Evolutionary conservation across 2,113 vertebrate genomes (phyloP).

Genomic region (Sylvicapra grimmia): DNA sequence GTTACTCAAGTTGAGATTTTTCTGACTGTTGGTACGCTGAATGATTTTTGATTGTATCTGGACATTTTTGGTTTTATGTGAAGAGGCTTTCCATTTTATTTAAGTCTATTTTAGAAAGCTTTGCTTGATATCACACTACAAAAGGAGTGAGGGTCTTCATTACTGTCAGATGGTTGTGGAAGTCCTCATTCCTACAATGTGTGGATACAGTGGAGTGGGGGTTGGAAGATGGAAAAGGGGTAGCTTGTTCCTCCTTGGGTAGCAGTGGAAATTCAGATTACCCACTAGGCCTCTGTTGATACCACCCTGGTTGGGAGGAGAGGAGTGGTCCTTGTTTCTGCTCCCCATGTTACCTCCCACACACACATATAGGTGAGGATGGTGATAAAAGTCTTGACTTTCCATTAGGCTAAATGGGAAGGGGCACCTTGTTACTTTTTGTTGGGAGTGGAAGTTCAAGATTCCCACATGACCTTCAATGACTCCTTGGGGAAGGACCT

Average conservation of each 20-base stretch:
- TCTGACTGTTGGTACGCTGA: neutral
- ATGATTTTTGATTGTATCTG: neutral
- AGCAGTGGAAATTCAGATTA: neutral
- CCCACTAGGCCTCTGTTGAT: neutral
- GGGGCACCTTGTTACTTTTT: neutral
- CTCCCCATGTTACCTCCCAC: neutral
- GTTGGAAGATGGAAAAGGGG: neutral
- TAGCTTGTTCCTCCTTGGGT: neutral
- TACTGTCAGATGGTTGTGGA: neutral
- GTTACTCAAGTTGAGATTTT: neutral
- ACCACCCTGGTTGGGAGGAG: neutral
- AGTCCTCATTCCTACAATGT: neutral
- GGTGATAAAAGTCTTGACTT: neutral
- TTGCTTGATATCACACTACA: neutral
- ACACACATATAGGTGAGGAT: neutral
- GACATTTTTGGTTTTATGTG: neutral
- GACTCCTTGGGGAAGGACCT: neutral
- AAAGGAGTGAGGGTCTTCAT: neutral
- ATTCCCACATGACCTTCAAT: neutral
- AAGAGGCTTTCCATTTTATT: neutral
- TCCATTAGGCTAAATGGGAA: neutral
- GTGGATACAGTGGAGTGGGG: neutral
- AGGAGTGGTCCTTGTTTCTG: neutral
- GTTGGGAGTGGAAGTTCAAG: neutral
- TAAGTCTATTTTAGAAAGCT: neutral